Conservation (phyloP, 2,888 invertebrate species). For the Boloria euphrosyne region DNA sequence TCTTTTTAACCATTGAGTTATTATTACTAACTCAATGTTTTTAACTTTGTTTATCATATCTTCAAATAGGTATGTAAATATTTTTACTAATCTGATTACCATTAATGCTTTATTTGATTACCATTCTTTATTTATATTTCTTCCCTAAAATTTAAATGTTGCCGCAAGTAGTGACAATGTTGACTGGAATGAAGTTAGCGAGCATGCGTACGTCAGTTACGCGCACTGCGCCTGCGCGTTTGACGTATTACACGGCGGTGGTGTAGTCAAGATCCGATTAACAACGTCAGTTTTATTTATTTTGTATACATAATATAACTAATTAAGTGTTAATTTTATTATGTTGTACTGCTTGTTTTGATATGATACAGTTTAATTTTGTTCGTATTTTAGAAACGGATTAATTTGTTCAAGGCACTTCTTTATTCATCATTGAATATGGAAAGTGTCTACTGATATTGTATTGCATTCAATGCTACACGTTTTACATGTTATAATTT, state of each 20-base stretch:
- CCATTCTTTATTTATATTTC: neutral
- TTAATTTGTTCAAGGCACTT: conserved; percentile 19
- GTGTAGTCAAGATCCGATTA: conserved; percentile 81
- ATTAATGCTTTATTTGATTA: conserved; percentile 3
- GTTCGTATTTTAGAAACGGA: conserved; percentile 37
- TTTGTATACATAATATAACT: conserved; percentile 44
- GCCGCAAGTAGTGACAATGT: conserved; percentile 48
- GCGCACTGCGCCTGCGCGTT: conserved; percentile 80
- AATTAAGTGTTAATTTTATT: conserved; percentile 38
- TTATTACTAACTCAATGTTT: no score
- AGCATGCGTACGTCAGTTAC: conserved; percentile 77
- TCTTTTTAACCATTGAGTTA: no score
- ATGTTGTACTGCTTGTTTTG: conserved; percentile 62
- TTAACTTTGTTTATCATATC: neutral
- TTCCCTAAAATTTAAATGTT: conserved; percentile 33
- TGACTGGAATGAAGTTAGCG: conserved; percentile 65
- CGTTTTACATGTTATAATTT: neutral
- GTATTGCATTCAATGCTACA: conserved; percentile 11
- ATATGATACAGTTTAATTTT: conserved; percentile 37
- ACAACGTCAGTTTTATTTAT: conserved; percentile 78
- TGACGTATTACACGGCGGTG: conserved; percentile 81
- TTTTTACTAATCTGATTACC: neutral
- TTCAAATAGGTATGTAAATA: neutral
- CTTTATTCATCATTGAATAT: conserved; percentile 42
- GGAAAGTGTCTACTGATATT: conserved; percentile 47